Percentiles rank a stretch among this genome's conserved stretches.
Conservation (phyloP, 2,888 invertebrate species). For the Diachrysia chrysitis region DNA sequence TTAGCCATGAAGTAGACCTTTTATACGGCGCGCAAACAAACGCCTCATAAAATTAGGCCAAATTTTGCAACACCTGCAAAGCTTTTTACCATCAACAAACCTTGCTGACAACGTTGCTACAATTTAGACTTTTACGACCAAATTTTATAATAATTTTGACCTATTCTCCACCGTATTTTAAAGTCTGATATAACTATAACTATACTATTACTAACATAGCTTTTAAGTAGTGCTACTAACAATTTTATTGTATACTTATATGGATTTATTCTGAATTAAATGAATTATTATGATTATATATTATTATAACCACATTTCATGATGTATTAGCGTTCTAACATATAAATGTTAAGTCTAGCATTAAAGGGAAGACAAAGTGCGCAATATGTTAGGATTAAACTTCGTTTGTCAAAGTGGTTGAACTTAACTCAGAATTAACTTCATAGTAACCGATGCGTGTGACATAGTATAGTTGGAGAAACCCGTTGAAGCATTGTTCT, state of each 20-base stretch:
- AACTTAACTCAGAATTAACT: neutral
- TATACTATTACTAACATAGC: too few species aligned
- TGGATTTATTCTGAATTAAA: too few species aligned
- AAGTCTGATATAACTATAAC: too few species aligned
- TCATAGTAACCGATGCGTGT: constrained; percentile 2
- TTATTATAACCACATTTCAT: neutral
- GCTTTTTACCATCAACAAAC: neutral
- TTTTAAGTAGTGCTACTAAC: too few species aligned
- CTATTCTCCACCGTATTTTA: too few species aligned
- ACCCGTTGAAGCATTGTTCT: neutral
- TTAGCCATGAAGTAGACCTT: neutral
- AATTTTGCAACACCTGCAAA: neutral
- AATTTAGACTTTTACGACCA: neutral
- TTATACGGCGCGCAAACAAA: neutral
- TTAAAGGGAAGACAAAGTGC: constrained; percentile 2
- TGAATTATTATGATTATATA: too few species aligned
- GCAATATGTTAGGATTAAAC: constrained; percentile 4
- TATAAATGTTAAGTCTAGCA: constrained; percentile 1
- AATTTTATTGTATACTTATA: too few species aligned
- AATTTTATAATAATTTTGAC: neutral
- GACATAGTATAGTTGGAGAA: neutral
- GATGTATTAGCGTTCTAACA: neutral
- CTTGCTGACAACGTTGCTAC: neutral
- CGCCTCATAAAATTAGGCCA: neutral
- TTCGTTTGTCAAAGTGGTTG: neutral